These are phyloP conservation scores for Xenops minutus DNA, from an alignment of 2,797 vertebrate genomes.

Conservation along the genomic window DNA sequence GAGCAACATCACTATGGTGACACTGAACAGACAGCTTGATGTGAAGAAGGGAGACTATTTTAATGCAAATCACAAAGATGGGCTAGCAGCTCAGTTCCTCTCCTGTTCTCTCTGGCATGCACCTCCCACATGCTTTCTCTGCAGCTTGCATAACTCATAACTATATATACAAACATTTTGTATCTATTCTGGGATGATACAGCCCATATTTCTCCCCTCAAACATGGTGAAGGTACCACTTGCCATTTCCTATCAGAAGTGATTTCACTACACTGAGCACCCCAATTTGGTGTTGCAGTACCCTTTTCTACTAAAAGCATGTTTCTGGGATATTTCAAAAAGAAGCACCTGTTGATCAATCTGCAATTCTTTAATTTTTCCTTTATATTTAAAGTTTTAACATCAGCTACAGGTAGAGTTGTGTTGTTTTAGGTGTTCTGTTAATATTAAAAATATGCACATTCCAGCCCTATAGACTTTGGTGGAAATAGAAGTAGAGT, in stretches of 20 bases:
- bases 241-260: background rate
- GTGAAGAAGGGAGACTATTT: background rate
- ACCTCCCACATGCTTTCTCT: slow-evolving; percentile 1
- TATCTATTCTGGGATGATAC: background rate
- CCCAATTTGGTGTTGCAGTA: background rate
- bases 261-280: background rate
- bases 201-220: background rate
- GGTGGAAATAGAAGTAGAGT: background rate
- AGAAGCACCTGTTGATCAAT: background rate
- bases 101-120: background rate
- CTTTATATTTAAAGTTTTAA: background rate
- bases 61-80: background rate
- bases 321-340: background rate
- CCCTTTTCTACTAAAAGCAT: background rate
- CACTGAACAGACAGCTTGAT: background rate
- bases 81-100: background rate
- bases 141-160: background rate
- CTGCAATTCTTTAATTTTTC: background rate
- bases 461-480: background rate
- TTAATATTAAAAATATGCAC: background rate
- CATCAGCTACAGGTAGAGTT: background rate
- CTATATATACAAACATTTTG: background rate
- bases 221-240: background rate
- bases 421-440: background rate
- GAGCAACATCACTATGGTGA: background rate